These are phyloP conservation scores for Drosophila truncata DNA, from an alignment of 1,140 invertebrate species.

Conservation along the genomic window DNA sequence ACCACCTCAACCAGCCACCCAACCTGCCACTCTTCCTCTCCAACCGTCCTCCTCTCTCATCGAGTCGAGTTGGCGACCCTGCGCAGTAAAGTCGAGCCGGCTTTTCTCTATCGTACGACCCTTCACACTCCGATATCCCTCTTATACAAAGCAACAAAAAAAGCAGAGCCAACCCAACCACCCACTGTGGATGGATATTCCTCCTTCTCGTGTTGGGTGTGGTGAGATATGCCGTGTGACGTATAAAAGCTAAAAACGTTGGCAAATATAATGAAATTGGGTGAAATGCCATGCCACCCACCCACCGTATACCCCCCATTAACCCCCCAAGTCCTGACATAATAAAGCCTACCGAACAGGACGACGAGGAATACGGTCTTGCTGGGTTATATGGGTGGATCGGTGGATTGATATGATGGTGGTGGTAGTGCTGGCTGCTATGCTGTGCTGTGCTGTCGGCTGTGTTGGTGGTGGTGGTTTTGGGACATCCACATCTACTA, in stretches of 20 bases:
- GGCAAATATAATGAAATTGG: conserved; percentile 84
- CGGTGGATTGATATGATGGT: conserved; percentile 26
- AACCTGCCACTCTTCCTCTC: conserved; percentile 11
- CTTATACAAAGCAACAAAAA: conserved; percentile 12
- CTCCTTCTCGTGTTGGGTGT: conserved; percentile 56
- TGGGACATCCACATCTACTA: conserved; percentile 66
- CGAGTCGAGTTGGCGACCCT: conserved; percentile 52
- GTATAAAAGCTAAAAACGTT: conserved; percentile 84
- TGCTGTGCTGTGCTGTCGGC: conserved; percentile 12
- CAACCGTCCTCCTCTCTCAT: neutral
- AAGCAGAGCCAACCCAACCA: conserved; percentile 18
- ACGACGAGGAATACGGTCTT: conserved; percentile 46
- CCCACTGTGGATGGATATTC: conserved; percentile 30
- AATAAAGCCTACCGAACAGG: conserved; percentile 77
- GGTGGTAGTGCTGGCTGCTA: conserved; percentile 9
- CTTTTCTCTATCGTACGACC: conserved; percentile 52
- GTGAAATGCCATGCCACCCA: conserved; percentile 67
- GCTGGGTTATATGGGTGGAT: conserved; percentile 29
- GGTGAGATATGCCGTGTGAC: conserved; percentile 84
- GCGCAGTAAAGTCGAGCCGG: conserved; percentile 59
- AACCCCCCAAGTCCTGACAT: conserved; percentile 55
- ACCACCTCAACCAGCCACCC: conserved; percentile 38
- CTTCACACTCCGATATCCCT: conserved; percentile 25
- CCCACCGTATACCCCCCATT: conserved; percentile 9
- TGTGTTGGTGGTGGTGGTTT: conserved; percentile 55